A percentile compares a stretch with the other conserved stretches of the same genome.
Conservation (phyloP, 2,113 vertebrate species). For the Gadus macrocephalus region DNA sequence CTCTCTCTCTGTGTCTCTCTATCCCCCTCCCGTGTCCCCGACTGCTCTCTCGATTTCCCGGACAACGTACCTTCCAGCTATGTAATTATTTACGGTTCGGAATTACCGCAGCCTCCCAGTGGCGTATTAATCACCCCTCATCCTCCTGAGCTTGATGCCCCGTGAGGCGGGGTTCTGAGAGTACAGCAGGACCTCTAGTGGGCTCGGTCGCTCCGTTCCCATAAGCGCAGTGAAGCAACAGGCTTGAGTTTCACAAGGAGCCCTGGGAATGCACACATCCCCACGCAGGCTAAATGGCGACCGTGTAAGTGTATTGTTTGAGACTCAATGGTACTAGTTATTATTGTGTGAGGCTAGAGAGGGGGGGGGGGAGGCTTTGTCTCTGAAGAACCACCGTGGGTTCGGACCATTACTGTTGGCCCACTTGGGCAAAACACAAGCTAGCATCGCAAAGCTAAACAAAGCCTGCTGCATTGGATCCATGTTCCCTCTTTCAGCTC, state of each 20-base stretch:
- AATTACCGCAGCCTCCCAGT: conserved; percentile 28
- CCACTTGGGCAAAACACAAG: conserved; percentile 1
- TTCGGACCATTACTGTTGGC: conserved; percentile 18
- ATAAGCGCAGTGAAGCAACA: neutral
- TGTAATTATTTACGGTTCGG: conserved; percentile 49
- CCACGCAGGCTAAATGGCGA: conserved; percentile 39
- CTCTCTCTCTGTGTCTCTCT: neutral
- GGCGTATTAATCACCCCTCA: conserved; percentile 15
- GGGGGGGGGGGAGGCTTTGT: too few relatives aligned
- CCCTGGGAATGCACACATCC: conserved; percentile 30
- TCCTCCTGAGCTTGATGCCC: neutral
- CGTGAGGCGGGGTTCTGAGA: neutral
- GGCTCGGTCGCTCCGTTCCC: conserved; percentile 24
- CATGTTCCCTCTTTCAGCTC: conserved; percentile 32
- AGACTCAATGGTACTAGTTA: conserved; percentile 44
- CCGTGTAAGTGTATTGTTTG: conserved; percentile 27
- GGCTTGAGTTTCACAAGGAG: conserved; percentile 41
- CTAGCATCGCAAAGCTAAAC: conserved; percentile 18
- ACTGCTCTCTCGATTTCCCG: neutral
- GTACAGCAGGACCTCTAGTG: conserved; percentile 9
- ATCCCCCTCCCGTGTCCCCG: neutral
- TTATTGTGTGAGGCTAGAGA: conserved; percentile 25
- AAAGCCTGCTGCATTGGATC: conserved; percentile 45
- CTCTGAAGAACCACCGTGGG: conserved; percentile 7
- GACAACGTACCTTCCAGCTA: conserved; percentile 34